These are phyloP conservation scores for Cosmia trapezina DNA, from an alignment of 2,888 invertebrate genomes.

Conservation along the genomic window DNA sequence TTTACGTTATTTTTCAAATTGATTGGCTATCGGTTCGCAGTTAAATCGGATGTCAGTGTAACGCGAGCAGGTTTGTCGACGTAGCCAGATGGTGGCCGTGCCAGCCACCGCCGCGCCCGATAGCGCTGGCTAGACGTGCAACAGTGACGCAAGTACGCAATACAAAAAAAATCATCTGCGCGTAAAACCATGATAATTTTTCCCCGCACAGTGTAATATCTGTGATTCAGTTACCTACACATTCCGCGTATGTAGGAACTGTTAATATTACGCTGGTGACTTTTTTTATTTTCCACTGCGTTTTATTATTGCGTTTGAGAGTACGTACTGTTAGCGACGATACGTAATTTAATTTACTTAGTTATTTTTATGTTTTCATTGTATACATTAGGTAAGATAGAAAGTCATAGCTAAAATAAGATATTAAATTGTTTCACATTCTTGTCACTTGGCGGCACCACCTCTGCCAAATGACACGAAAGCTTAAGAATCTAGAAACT, in stretches of 20 bases:
- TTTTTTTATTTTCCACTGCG: conserved; percentile 34
- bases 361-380: no score
- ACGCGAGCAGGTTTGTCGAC: conserved; percentile 63
- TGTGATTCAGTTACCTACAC: conserved; percentile 55
- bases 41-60: conserved; percentile 70
- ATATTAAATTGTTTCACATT: no score
- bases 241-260: conserved; percentile 44
- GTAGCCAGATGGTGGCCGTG: conserved; percentile 84
- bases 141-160: conserved; percentile 53
- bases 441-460: no score
- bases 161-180: conserved; percentile 57
- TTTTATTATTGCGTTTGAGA: conserved; percentile 15
- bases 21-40: conserved; percentile 52
- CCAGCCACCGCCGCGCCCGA: conserved; percentile 79
- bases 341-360: no score
- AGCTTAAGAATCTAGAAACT: no score
- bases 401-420: no score
- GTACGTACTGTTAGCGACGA: no score
- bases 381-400: no score
- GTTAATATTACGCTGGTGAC: conserved; percentile 36
- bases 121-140: conserved; percentile 72
- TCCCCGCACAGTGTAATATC: conserved; percentile 45
- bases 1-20: conserved; percentile 23
- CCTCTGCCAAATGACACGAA: no score
- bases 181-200: conserved; percentile 61